Evolutionary conservation across 2,888 invertebrate species (phyloP).

Genomic region (Trisateles emortualis): DNA sequence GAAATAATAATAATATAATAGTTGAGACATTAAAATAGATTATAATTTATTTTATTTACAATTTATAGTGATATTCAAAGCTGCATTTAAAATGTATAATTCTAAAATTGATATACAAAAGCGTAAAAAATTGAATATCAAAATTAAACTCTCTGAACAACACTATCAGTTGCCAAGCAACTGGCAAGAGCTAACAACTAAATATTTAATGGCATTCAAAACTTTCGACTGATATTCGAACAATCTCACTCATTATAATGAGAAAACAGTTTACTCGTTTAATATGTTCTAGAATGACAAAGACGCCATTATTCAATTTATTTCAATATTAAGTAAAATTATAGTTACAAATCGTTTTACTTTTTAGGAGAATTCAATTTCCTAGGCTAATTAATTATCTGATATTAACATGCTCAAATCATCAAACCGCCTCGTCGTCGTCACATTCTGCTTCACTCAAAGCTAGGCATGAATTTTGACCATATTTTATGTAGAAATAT

Average conservation of each 20-base stretch:
- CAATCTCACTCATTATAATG: constrained; percentile 29
- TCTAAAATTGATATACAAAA: constrained; percentile 16
- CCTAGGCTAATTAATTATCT: constrained; percentile 4
- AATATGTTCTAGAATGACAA: constrained; percentile 20
- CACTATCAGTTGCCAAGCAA: constrained; percentile 54
- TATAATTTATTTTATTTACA: constrained; percentile 47
- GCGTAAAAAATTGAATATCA: constrained; percentile 10
- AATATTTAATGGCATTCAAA: constrained; percentile 56
- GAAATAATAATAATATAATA: constrained; percentile 28
- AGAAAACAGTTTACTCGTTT: constrained; percentile 41
- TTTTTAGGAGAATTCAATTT: constrained; percentile 15
- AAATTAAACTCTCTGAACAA: constrained; percentile 22
- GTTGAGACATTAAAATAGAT: constrained; percentile 37
- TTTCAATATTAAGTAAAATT: constrained; percentile 32
- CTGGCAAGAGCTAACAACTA: constrained; percentile 61
- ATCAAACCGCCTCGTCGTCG: not conserved
- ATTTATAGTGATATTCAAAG: constrained; percentile 31
- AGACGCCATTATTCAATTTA: constrained; percentile 20
- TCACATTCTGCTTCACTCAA: not conserved
- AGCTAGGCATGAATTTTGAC: not conserved
- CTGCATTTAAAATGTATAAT: constrained; percentile 9
- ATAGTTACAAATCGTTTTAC: constrained; percentile 23
- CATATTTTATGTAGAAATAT: not conserved
- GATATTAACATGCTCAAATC: not conserved
- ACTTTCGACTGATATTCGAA: constrained; percentile 37